A percentile compares a stretch with the other conserved stretches of the same genome.
Conservation (phyloP, 1,140 invertebrate genomes). For the Drosophila lowei region DNA sequence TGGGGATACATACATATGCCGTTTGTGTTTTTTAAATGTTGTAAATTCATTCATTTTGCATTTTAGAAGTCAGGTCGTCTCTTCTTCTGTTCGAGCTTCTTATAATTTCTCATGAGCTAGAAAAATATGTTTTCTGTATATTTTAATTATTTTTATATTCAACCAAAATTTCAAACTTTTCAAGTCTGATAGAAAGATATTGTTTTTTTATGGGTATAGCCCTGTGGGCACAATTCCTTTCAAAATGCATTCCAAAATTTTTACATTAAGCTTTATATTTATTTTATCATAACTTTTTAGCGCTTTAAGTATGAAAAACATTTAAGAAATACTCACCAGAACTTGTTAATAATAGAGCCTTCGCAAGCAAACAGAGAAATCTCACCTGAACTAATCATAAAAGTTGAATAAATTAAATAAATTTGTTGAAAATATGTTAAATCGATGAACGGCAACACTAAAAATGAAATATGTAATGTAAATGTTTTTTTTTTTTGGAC, state of each 20-base stretch:
- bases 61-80: no score
- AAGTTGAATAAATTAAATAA: constrained; percentile 28
- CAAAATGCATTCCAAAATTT: constrained; percentile 3
- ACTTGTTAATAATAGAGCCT: constrained; percentile 32
- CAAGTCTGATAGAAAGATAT: no score
- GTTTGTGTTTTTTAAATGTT: constrained; percentile 30
- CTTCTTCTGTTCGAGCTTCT: no score
- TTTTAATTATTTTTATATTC: no score
- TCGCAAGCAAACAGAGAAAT: constrained; percentile 22
- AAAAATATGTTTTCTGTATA: no score
- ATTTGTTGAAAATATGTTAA: constrained; percentile 32
- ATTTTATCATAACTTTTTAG: constrained; percentile 2
- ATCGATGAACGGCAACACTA: constrained; percentile 65
- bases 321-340: constrained; percentile 24
- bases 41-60: constrained; percentile 7
- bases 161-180: no score
- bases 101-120: background rate
- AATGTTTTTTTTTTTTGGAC: constrained; percentile 47
- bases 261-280: constrained; percentile 5
- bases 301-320: background rate
- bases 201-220: no score
- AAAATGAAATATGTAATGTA: constrained; percentile 48
- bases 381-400: constrained; percentile 17
- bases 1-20: background rate
- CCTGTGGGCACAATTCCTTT: no score